phyloP scores from a whole-genome alignment of 2,888 invertebrate genomes.

The Tipula helvola region DNA sequence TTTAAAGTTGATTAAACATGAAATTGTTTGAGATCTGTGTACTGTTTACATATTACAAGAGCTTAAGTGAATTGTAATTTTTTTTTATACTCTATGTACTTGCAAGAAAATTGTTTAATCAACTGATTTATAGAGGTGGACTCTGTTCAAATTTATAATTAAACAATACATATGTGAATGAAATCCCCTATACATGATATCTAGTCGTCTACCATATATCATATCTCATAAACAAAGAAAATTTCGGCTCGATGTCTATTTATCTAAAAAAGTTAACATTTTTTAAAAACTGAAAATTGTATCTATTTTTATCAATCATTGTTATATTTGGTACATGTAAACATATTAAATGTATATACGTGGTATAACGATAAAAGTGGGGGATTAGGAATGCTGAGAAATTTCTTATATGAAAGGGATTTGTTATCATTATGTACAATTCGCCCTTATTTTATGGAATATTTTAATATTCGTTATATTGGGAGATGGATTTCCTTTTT shows the following conservation, averaged over 20 bases:
- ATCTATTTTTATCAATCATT: neutral
- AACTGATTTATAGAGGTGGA: neutral
- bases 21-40: neutral
- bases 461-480: neutral
- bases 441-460: neutral
- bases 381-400: neutral
- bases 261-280: neutral
- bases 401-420: neutral
- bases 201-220: neutral
- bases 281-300: neutral
- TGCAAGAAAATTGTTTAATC: neutral
- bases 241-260: neutral
- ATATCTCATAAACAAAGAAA: neutral
- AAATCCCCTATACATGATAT: neutral
- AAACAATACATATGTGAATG: neutral
- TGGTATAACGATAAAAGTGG: neutral
- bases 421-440: neutral
- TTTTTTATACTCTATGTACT: neutral
- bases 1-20: neutral
- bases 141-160: neutral
- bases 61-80: neutral
- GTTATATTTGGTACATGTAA: neutral
- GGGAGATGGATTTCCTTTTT: neutral
- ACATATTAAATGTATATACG: neutral
- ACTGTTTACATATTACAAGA: neutral